A percentile compares a stretch with the other conserved stretches of the same genome.
Evolutionary conservation across 35 echinoderm and acorn worm genomes (phyloP).

Genomic region (Stichopus chloronotus): DNA sequence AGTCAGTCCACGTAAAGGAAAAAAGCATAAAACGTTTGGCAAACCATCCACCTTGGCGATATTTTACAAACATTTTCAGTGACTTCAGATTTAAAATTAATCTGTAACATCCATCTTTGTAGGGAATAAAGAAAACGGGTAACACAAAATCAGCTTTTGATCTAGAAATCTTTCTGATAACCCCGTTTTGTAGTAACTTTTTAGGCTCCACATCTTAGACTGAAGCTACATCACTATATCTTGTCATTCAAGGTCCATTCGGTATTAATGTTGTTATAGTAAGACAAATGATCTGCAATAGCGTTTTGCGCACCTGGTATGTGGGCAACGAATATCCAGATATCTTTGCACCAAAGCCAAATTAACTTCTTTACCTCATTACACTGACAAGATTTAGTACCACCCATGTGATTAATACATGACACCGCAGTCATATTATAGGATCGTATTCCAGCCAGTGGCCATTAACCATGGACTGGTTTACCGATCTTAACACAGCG

Average conservation of each 20-base stretch:
- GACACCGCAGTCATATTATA: constrained; percentile 60
- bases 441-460: constrained; percentile 32
- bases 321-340: constrained; percentile 65
- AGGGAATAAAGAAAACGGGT: constrained; percentile 44
- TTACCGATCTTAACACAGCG: background rate
- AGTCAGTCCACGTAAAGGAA: constrained; percentile 50
- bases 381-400: constrained; percentile 53
- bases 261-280: constrained; percentile 22
- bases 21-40: constrained; percentile 26
- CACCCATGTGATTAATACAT: constrained; percentile 63
- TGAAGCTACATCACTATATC: constrained; percentile 12
- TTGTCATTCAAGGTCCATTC: constrained; percentile 47
- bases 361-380: constrained; percentile 44
- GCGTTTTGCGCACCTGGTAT: constrained; percentile 55
- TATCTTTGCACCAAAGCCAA: constrained; percentile 62
- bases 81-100: constrained; percentile 40
- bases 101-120: constrained; percentile 27
- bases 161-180: constrained; percentile 25
- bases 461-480: background rate
- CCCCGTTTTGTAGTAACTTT: constrained; percentile 28
- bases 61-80: too few relatives aligned
- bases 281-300: constrained; percentile 51
- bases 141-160: constrained; percentile 32
- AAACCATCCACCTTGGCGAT: constrained; percentile 13
- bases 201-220: constrained; percentile 13